phyloP scores from a whole-genome alignment of 2,797 vertebrate genomes.

The Gambusia yucatana region DNA sequence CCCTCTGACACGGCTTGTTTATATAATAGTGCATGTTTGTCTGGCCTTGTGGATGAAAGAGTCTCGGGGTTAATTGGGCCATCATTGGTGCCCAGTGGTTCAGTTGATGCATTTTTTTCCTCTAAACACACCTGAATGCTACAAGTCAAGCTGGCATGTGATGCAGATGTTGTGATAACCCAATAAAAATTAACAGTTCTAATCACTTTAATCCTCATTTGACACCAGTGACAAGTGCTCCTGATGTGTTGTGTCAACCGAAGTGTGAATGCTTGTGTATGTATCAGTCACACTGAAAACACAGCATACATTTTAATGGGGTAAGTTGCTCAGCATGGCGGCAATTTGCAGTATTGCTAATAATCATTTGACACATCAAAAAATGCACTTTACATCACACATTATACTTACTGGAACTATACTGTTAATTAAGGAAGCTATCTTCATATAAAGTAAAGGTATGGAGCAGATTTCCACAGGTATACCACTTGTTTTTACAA shows the following conservation, averaged over 20 bases:
- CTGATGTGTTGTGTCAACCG: conserved; percentile 29
- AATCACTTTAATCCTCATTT: conserved; percentile 31
- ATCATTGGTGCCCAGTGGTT: conserved; percentile 38
- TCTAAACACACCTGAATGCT: neutral
- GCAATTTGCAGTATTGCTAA: neutral
- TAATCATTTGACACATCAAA: neutral
- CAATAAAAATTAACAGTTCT: conserved; percentile 12
- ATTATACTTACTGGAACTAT: neutral
- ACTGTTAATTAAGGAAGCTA: neutral
- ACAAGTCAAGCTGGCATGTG: neutral
- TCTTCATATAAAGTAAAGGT: neutral
- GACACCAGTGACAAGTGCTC: conserved; percentile 18
- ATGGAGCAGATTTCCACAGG: neutral
- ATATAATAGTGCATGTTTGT: conserved; percentile 22
- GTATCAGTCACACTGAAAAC: conserved; percentile 33
- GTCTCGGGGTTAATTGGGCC: conserved; percentile 47
- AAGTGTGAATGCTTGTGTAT: conserved; percentile 36
- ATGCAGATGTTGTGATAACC: conserved; percentile 7
- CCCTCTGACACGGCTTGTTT: conserved; percentile 6
- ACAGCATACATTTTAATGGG: conserved; percentile 13
- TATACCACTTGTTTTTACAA: neutral
- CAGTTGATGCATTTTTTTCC: conserved; percentile 9
- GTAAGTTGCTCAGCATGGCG: neutral
- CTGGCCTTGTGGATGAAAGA: conserved; percentile 32
- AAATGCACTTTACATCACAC: neutral